Evolutionary conservation across 1,140 invertebrate genomes (phyloP), one percentile per base, ranked within the genome.

Genomic region (Trachelipus rathkii): DNA sequence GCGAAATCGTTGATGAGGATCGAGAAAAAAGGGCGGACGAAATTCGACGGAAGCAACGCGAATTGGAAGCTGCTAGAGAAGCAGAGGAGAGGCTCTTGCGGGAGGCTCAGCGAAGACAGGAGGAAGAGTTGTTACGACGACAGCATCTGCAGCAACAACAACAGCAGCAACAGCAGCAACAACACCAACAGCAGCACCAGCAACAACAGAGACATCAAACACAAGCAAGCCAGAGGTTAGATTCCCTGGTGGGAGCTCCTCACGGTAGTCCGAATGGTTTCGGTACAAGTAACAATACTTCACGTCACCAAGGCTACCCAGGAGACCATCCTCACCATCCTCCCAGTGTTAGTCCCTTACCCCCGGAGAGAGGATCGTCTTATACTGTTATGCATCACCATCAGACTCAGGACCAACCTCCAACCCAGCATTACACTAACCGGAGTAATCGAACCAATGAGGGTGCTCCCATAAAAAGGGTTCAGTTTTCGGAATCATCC

Each of bases 361-460:
- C 91, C 21, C 92, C 91, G 0, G 90, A 92, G 84, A 88, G 92
- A 78, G 92, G 92, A 66, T 93, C 92, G 5, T 93, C 92, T 73
- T 93, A 92, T 84, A 89, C 91, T 0, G 89, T 92, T 21, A 93
- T 93, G 92, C 91, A 91, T 1, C 89, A 85, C 81, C 70, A 83
- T 24, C 74, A 78, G n/a, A 13, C 24, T n/a, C 74, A 73, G 13
- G 73, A 72, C 21, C 44, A 68, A 69, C 46, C 33, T 2, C 19
- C n/a, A n/a, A 23, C 13, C 10, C 44, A 45, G 45, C 24, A 23
- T 4, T 66, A 66, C 6, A 11, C 74, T 9, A 23, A 44, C 71
- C n/a, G 44, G 10, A 76, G 75, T 66, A 77, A 71, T 60, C 71
- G 78, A 44, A 60, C 71, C n/a, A 71, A 53, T 4, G 80, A 77